These are phyloP conservation scores for Clinocottus analis DNA, from an alignment of 2,113 vertebrate genomes.

Conservation along the genomic window DNA sequence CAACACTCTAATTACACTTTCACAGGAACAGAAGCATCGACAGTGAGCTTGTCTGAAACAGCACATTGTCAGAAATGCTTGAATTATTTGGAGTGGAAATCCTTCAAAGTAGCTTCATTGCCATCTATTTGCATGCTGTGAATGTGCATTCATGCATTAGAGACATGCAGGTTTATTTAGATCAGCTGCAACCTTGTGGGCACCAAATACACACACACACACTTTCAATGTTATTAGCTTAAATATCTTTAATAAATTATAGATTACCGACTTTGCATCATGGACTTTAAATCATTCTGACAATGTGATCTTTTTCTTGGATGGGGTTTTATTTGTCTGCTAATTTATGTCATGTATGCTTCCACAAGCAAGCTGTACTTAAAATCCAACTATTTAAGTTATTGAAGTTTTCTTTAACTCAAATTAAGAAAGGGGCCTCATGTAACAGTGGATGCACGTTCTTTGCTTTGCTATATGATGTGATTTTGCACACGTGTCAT, in stretches of 20 bases:
- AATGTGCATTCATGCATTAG: too few relatives aligned
- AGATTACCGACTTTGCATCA: neutral
- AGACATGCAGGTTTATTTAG: too few relatives aligned
- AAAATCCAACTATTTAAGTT: neutral
- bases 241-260: neutral
- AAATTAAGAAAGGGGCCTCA: neutral
- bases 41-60: neutral
- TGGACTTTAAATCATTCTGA: too few relatives aligned
- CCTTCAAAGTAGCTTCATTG: neutral
- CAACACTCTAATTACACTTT: constrained; percentile 14
- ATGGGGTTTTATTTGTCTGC: neutral
- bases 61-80: neutral
- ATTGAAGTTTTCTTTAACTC: neutral
- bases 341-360: neutral
- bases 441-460: neutral
- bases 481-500: neutral
- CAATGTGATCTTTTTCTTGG: neutral
- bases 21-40: constrained; percentile 1
- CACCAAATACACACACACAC: neutral
- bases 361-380: neutral
- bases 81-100: constrained; percentile 1
- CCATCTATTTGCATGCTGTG: too few relatives aligned
- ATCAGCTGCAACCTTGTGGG: too few relatives aligned
- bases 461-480: neutral
- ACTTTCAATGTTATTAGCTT: neutral